A percentile compares a stretch with the other conserved stretches of the same genome.
Conservation (phyloP, 2,888 invertebrate genomes). For the Macrosoma leucophasiata region DNA sequence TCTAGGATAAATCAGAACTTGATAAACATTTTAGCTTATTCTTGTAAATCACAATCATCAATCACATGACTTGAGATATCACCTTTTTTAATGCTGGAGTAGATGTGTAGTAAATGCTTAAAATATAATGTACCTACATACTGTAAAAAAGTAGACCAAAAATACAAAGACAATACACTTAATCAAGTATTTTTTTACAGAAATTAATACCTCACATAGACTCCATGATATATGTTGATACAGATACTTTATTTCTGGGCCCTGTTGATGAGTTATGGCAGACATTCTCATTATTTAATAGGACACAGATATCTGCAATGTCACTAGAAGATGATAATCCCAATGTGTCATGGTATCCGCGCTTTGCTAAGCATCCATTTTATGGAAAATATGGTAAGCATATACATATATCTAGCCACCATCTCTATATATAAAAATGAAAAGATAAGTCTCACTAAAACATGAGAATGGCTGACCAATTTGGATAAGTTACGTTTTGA, state of each 20-base stretch:
- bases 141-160: too few relatives aligned
- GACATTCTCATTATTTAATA: conserved; percentile 88
- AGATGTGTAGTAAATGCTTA: too few relatives aligned
- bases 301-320: conserved; percentile 90
- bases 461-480: too few relatives aligned
- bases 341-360: conserved; percentile 96
- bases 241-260: conserved; percentile 91
- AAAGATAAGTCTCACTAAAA: not conserved
- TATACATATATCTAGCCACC: not conserved
- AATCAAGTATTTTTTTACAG: conserved; percentile 76
- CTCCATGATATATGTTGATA: conserved; percentile 93
- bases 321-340: conserved; percentile 93
- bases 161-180: too few relatives aligned
- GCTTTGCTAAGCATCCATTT: conserved; percentile 96
- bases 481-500: too few relatives aligned
- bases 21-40: too few relatives aligned
- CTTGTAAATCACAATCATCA: too few relatives aligned
- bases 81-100: too few relatives aligned
- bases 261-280: conserved; percentile 89
- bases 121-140: too few relatives aligned
- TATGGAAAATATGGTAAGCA: conserved; percentile 86
- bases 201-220: conserved; percentile 85
- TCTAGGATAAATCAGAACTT: too few relatives aligned
- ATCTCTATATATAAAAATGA: not conserved
- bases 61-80: too few relatives aligned